Conservation (phyloP, 2,888 invertebrate genomes). For the Ametastegia equiseti region DNA sequence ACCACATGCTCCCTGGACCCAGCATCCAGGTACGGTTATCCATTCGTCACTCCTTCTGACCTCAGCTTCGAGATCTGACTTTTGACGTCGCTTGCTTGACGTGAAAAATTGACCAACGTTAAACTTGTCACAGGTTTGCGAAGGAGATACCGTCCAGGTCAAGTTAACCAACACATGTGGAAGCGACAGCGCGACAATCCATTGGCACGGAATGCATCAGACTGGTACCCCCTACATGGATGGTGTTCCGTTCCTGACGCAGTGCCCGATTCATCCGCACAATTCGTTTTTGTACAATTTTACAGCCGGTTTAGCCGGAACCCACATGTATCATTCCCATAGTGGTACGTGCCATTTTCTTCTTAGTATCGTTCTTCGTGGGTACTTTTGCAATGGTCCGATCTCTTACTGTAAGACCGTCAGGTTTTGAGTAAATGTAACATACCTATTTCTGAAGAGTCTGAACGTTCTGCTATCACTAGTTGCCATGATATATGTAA, state of each 20-base stretch:
- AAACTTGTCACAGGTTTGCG: constrained; percentile 74
- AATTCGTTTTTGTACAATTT: constrained; percentile 72
- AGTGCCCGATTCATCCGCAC: constrained; percentile 73
- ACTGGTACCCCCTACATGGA: constrained; percentile 74
- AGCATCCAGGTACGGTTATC: constrained; percentile 59
- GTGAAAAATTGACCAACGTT: not conserved
- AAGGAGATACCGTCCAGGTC: constrained; percentile 75
- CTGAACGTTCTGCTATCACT: not conserved
- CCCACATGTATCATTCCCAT: constrained; percentile 75
- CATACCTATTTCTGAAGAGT: not conserved
- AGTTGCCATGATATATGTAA: not conserved
- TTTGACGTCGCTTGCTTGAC: too few relatives aligned
- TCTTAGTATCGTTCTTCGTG: not conserved
- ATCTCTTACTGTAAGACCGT: too few relatives aligned
- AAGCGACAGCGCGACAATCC: constrained; percentile 75
- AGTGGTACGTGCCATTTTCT: constrained; percentile 57
- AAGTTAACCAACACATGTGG: constrained; percentile 74
- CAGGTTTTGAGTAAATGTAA: not conserved
- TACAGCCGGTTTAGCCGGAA: constrained; percentile 71
- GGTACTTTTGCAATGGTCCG: too few relatives aligned
- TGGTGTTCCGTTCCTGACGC: constrained; percentile 74
- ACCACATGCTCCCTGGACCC: constrained; percentile 65
- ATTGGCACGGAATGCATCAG: constrained; percentile 78
- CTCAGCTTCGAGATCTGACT: not conserved
- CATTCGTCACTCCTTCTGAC: not conserved